Base-by-base conservation (phyloP, 2,888 invertebrate genomes). In the Coecobrya sp. region DNA sequence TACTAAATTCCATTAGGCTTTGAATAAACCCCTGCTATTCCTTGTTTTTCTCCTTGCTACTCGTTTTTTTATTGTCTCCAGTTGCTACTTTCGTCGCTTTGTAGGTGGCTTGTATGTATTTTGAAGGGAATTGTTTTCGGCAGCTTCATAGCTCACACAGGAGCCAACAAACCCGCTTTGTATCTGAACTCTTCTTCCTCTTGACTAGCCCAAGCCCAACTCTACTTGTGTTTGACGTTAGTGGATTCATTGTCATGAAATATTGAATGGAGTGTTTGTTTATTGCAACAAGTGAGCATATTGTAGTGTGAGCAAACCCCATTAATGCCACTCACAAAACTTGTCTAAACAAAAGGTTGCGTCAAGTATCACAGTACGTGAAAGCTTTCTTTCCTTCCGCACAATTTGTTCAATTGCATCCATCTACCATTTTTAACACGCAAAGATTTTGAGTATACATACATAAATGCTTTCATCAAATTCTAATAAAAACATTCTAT, bases 191-290 rank as follows among this genome's bases (percentile, higher is more conserved):
- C 7, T 27, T 27, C 5, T 13, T 22, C 36, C 42, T 73, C 68
- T 30, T 42, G 36, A 73, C 70, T 42, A 73, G 36, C 70, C 22
- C 70, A 73, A 16, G 19, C n/a, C n/a, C n/a, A n/a, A n/a, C 11
- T 65, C 16, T n/a, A n/a, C 42, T 73, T 73, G 36, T 73, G 70
- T 42, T 73, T 42, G 42, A 36, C 42, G 19, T 10, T 68, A 30
- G 22, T 30, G 22, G 68, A 10, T n/a, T 68, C 42, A 42, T 73
- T 42, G 36, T 42, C 42, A n/a, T 73, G 70, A 73, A 73, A 73
- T 36, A 73, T 73, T 73, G 42, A 73, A 73, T 19, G 70, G 10
- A 19, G 70, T 73, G 70, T 73, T 73, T 73, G 70, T 73, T 73
- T 73, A 36, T 19, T 42, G 36, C 70, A 73, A 73, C 70, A 73